These are phyloP conservation scores for Channa striata DNA, from an alignment of 2,797 vertebrate species.

Conservation along the genomic window DNA sequence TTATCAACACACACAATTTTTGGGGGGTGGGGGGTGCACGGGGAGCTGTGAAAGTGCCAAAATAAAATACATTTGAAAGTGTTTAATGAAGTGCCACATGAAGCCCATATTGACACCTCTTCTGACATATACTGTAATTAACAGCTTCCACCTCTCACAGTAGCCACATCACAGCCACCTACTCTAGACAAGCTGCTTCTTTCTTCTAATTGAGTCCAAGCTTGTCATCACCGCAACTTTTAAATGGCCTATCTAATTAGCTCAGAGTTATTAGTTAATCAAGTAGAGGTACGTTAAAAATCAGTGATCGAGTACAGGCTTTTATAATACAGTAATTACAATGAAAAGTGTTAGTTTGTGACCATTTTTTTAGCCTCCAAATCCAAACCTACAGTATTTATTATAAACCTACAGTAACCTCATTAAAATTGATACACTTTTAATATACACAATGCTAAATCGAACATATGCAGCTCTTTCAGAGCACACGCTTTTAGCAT, in stretches of 20 bases:
- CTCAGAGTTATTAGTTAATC: conserved; percentile 12
- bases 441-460: neutral
- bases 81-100: conserved; percentile 61
- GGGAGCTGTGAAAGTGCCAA: conserved; percentile 10
- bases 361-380: neutral
- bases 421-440: neutral
- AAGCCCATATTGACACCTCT: conserved; percentile 69
- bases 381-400: neutral
- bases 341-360: neutral
- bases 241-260: conserved; percentile 35
- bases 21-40: too few relatives aligned
- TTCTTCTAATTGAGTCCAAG: conserved; percentile 55
- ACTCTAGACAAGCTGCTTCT: conserved; percentile 32
- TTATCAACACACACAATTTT: conserved; percentile 3
- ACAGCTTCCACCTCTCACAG: conserved; percentile 59
- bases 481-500: neutral
- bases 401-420: neutral
- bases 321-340: neutral
- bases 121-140: conserved; percentile 74
- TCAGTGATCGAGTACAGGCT: too few relatives aligned
- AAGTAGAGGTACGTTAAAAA: too few relatives aligned
- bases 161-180: conserved; percentile 53
- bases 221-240: conserved; percentile 48
- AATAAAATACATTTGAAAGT: conserved; percentile 59
- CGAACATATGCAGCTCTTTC: neutral